A percentile compares a stretch with the other conserved stretches of the same genome.
These are phyloP conservation scores for Dryocosmus kuriphilus DNA, from an alignment of 2,888 invertebrate species.

Conservation along the genomic window DNA sequence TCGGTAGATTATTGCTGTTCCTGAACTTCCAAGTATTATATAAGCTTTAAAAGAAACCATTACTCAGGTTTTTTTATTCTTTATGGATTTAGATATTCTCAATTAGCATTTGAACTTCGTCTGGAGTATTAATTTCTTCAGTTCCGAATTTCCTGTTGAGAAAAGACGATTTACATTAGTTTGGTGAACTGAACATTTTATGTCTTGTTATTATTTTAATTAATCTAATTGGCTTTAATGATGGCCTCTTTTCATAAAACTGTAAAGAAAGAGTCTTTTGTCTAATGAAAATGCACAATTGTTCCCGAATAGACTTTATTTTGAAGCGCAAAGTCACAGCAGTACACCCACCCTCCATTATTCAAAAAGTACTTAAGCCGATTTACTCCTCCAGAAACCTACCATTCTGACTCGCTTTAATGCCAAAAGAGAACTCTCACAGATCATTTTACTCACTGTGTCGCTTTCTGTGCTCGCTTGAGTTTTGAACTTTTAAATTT, in stretches of 20 bases:
- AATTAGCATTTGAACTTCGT: not conserved
- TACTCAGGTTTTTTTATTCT: no score
- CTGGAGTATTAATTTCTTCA: not conserved
- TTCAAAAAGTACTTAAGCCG: slow-evolving; percentile 69
- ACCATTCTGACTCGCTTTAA: slow-evolving; percentile 54
- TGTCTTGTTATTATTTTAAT: slow-evolving; percentile 6
- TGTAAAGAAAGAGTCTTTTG: slow-evolving; percentile 10
- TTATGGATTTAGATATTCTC: no score
- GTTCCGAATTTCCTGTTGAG: not conserved
- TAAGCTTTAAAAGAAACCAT: no score
- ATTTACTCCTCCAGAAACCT: slow-evolving; percentile 60
- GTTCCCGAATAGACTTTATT: not conserved
- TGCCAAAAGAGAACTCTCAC: slow-evolving; percentile 57
- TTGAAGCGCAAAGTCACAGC: slow-evolving; percentile 18
- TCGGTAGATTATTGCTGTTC: no score
- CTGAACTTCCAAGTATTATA: no score
- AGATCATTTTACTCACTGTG: slow-evolving; percentile 47
- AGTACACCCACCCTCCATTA: slow-evolving; percentile 54
- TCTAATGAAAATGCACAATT: slow-evolving; percentile 49
- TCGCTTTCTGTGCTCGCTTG: slow-evolving; percentile 44
- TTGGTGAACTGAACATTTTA: not conserved
- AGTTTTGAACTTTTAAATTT: slow-evolving; percentile 54
- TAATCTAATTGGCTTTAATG: not conserved
- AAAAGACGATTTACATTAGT: not conserved
- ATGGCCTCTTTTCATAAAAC: not conserved